Base-by-base conservation (phyloP, 1,140 invertebrate genomes). In the Drosophila eugracilis region DNA sequence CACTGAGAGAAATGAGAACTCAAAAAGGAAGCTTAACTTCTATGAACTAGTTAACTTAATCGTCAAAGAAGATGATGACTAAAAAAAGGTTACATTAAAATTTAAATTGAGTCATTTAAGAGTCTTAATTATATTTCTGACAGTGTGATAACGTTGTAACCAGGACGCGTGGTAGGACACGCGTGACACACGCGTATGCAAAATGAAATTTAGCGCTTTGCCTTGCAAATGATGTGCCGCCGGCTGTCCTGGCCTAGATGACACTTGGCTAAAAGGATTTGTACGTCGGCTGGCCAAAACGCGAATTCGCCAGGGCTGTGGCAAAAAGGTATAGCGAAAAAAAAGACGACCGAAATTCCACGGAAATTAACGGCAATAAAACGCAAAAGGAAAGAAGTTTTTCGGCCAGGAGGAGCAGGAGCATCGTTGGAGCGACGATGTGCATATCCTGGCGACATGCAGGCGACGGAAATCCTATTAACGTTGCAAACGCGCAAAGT, bases 401-500 rank as follows among this genome's bases (percentile, higher is more conserved):
- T 78, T 77, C 50, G 81, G 63, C 32, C 28, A 59, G 59, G 12
- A 24, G 21, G 39, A 34, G 21, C 4, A 21, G n/a, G n/a, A 36
- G 30, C 0, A 10, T 12, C 10, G 41, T 21, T 26, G 42, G 28
- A 22, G 36, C 45, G 47, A n/a, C 65, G 65, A 67, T 69, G 65
- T 53, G 65, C 65, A 67, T 44, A 69, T 69, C 62, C 60, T 69
- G 63, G 59, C 75, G 45, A 49, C 37, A 53, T 50, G 49, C 53
- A 48, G 75, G 34, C 57, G 32, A 50, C 66, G 73, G 72, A 90
- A 90, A 90, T 90, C 81, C 88, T 88, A 90, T 90, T 90, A 90
- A 86, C 78, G 78, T 65, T 88, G 88, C 83, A 90, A 90, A 80
- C 88, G 85, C 86, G 89, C 83, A 91, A 90, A 91, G 89, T 91